These are phyloP conservation scores for Sprattus sprattus DNA, from an alignment of 2,113 vertebrate species.

Conservation along the genomic window DNA sequence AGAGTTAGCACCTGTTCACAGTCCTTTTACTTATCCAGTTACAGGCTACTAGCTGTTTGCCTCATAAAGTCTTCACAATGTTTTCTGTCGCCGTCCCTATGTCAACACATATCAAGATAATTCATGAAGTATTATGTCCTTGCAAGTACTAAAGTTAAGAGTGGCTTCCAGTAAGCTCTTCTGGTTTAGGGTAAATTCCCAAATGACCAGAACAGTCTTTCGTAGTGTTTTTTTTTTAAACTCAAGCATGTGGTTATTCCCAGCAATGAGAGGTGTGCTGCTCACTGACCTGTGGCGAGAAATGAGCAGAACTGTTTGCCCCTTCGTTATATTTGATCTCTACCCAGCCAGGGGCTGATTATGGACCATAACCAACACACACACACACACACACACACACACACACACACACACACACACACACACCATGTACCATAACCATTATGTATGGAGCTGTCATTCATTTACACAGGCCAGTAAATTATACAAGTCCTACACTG, in stretches of 20 bases:
- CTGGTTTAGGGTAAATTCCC: not conserved
- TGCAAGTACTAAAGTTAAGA: not conserved
- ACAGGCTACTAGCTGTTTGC: not conserved
- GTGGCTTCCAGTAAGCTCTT: not conserved
- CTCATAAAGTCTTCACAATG: not conserved
- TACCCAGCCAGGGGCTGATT: not conserved
- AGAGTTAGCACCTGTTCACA: not conserved
- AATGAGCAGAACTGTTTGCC: not conserved
- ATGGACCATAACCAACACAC: not conserved
- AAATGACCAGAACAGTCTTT: not conserved
- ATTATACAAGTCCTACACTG: not conserved
- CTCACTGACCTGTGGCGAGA: not conserved
- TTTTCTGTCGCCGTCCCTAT: not conserved
- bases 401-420: no score
- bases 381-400: no score
- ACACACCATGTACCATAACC: not conserved
- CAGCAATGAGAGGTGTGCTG: not conserved
- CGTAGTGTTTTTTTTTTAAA: not conserved
- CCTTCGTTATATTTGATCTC: not conserved
- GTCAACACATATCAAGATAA: not conserved
- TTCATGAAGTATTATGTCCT: not conserved
- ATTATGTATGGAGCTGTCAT: not conserved
- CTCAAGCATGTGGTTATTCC: not conserved
- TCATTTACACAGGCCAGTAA: not conserved
- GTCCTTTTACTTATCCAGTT: not conserved